A percentile compares a stretch with the other conserved stretches of the same genome.
These are phyloP conservation scores for Champsocephalus esox DNA, from an alignment of 2,797 vertebrate species.

Conservation along the genomic window DNA sequence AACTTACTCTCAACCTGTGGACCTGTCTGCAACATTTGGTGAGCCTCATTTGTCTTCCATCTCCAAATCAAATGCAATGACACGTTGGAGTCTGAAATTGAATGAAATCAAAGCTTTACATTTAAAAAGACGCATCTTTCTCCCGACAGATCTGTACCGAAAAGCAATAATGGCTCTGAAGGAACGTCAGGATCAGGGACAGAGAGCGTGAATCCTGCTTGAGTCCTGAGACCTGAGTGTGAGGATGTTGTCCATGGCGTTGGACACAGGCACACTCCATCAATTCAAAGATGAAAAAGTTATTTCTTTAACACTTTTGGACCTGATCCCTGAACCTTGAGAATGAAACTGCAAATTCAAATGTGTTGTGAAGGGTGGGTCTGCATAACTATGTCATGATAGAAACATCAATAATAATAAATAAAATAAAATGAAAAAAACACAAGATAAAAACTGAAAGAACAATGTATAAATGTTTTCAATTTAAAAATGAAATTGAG, in stretches of 20 bases:
- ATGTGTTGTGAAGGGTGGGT: slow-evolving; percentile 62
- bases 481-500: slow-evolving; percentile 7
- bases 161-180: slow-evolving; percentile 89
- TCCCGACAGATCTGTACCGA: slow-evolving; percentile 87
- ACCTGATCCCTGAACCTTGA: slow-evolving; percentile 56
- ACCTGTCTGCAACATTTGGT: slow-evolving; percentile 85
- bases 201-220: slow-evolving; percentile 47
- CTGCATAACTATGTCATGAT: slow-evolving; percentile 16
- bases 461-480: not conserved
- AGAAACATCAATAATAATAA: not conserved
- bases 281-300: slow-evolving; percentile 2
- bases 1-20: slow-evolving; percentile 69
- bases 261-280: not conserved
- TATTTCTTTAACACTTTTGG: slow-evolving; percentile 23
- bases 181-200: slow-evolving; percentile 83
- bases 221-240: slow-evolving; percentile 22
- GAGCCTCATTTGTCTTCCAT: slow-evolving; percentile 59
- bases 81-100: slow-evolving; percentile 44
- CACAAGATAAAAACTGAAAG: not conserved
- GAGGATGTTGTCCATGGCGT: slow-evolving; percentile 33
- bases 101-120: slow-evolving; percentile 26
- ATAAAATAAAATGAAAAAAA: not conserved
- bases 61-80: slow-evolving; percentile 29
- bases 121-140: slow-evolving; percentile 60
- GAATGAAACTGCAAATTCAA: slow-evolving; percentile 23